These are phyloP conservation scores for Chondrilla cf. caribensis DNA, from an alignment of 37 sponge, comb jelly and placozoan genomes.

Conservation along the genomic window DNA sequence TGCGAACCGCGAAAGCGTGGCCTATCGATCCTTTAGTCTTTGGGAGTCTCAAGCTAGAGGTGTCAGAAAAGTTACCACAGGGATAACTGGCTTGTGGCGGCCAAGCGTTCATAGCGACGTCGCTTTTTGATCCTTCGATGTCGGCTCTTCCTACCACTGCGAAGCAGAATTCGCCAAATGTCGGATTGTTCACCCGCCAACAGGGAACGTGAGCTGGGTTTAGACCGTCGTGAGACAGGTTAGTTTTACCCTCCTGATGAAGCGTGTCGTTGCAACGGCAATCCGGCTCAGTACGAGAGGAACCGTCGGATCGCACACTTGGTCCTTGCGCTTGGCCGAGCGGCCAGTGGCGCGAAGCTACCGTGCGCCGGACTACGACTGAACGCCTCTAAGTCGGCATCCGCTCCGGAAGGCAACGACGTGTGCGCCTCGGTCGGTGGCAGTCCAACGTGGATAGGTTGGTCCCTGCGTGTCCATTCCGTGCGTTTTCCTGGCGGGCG, in stretches of 20 bases:
- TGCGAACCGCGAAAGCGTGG: slow-evolving; percentile 89
- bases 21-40: slow-evolving; percentile 82
- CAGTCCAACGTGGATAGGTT: slow-evolving; percentile 35
- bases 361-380: slow-evolving; percentile 86
- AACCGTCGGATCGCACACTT: slow-evolving; percentile 83
- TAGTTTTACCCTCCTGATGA: slow-evolving; percentile 92
- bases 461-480: background rate
- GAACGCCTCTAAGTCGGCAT: slow-evolving; percentile 89
- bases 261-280: slow-evolving; percentile 85
- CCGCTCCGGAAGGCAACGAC: slow-evolving; percentile 81
- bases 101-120: slow-evolving; percentile 95
- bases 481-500: background rate
- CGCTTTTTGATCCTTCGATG: slow-evolving; percentile 94
- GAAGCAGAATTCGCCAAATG: slow-evolving; percentile 87
- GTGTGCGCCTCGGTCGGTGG: slow-evolving; percentile 42
- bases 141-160: slow-evolving; percentile 90
- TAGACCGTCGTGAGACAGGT: slow-evolving; percentile 94
- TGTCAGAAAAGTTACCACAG: slow-evolving; percentile 95
- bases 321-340: slow-evolving; percentile 82
- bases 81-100: slow-evolving; percentile 96
- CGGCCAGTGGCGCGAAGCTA: slow-evolving; percentile 84
- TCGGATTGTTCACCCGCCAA: slow-evolving; percentile 91
- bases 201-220: slow-evolving; percentile 93
- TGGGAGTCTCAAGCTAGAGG: slow-evolving; percentile 78
- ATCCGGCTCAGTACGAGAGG: slow-evolving; percentile 87